Conservation (phyloP, 37 sponge, comb jelly and placozoan genomes). For the Ianthella basta region DNA sequence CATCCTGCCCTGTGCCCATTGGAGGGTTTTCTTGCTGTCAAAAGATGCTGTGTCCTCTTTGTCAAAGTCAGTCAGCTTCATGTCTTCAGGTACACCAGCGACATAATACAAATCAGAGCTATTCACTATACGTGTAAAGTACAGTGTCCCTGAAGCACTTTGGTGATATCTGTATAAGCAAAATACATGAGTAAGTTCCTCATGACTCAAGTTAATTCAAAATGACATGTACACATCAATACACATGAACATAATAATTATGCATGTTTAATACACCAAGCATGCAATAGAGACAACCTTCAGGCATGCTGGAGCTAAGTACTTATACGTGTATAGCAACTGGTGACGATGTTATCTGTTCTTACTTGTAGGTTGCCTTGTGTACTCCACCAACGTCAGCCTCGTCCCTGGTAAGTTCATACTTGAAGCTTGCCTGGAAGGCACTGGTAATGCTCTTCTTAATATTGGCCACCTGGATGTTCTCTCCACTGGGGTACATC, state of each 20-base stretch:
- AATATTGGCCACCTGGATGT: constrained; percentile 35
- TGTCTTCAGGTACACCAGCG: constrained; percentile 2
- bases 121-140: background rate
- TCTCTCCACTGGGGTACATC: constrained; percentile 25
- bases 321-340: too few species aligned
- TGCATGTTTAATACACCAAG: too few species aligned
- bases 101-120: background rate
- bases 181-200: too few species aligned
- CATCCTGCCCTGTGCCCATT: background rate
- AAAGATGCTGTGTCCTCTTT: background rate
- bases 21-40: constrained; percentile 16
- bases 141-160: background rate
- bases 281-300: too few species aligned
- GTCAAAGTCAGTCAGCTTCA: background rate
- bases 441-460: constrained; percentile 54
- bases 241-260: too few species aligned
- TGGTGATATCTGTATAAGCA: too few species aligned
- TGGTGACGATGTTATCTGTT: too few species aligned
- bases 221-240: too few species aligned
- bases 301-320: too few species aligned
- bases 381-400: background rate
- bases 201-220: too few species aligned
- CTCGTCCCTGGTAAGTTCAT: background rate
- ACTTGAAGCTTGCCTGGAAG: constrained; percentile 57
- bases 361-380: background rate